Percentiles rank a stretch among this genome's conserved stretches.
Evolutionary conservation across 2,797 vertebrate genomes (phyloP).

Genomic region (Thamnophis elegans): DNA sequence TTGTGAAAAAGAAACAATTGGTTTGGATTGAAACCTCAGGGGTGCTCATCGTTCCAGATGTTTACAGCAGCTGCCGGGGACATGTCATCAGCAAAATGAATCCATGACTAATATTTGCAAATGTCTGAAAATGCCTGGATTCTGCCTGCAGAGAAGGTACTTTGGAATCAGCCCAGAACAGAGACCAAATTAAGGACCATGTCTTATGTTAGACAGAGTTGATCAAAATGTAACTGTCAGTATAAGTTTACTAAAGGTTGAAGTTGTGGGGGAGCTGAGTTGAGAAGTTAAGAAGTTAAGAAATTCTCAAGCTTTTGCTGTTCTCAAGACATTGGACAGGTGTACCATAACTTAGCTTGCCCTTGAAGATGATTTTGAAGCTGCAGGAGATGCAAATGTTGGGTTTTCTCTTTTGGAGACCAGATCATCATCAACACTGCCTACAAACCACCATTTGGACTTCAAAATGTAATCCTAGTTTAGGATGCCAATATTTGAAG

Average conservation of each 20-base stretch:
- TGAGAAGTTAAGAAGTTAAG: fast-evolving
- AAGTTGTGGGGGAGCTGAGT: neutral
- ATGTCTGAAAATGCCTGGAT: neutral
- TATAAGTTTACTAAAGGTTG: neutral
- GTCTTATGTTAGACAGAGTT: neutral
- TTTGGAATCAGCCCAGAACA: neutral
- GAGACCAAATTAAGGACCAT: fast-evolving
- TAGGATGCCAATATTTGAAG: neutral
- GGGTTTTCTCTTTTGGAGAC: neutral
- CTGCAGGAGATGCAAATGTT: neutral
- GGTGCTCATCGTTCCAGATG: constrained; percentile 29
- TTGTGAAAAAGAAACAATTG: constrained; percentile 61
- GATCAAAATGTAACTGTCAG: neutral
- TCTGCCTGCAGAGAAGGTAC: neutral
- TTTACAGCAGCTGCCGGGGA: constrained; percentile 45
- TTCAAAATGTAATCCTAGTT: neutral
- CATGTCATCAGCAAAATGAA: neutral
- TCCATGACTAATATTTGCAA: constrained; percentile 18
- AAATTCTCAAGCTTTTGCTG: neutral
- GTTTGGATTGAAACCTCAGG: constrained; percentile 53
- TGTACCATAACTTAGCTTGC: neutral
- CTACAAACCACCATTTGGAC: neutral
- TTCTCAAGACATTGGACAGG: neutral
- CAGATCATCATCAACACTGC: neutral
- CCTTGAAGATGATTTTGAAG: neutral